Conservation (phyloP, 2,797 vertebrate species). For the Spinus pinus region DNA sequence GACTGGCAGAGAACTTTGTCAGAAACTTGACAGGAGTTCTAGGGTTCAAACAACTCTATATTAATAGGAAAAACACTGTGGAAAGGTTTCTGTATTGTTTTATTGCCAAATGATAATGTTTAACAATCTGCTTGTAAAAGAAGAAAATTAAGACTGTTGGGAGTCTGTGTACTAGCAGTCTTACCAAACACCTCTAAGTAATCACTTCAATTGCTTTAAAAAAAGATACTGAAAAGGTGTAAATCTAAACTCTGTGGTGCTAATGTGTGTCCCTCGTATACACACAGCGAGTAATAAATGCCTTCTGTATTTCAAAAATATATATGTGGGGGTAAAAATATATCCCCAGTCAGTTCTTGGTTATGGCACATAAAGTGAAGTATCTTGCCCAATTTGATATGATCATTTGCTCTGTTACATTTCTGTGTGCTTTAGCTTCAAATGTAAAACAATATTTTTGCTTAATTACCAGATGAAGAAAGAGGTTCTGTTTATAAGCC, state of each 20-base stretch:
- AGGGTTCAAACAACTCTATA: not conserved
- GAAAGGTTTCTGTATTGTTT: not conserved
- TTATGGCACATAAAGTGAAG: not conserved
- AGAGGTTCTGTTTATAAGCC: not conserved
- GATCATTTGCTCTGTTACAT: not conserved
- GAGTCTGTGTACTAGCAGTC: not conserved
- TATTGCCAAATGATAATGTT: not conserved
- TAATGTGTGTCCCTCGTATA: not conserved
- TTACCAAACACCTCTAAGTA: not conserved
- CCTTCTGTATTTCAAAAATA: not conserved
- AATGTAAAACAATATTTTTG: not conserved
- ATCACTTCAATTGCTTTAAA: not conserved
- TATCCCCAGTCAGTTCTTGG: not conserved
- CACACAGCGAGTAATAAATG: not conserved
- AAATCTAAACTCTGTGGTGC: not conserved
- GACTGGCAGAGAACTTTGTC: not conserved
- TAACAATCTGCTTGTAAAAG: not conserved
- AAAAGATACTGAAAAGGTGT: not conserved
- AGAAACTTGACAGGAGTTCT: not conserved
- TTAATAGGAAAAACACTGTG: not conserved
- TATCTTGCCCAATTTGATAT: not conserved
- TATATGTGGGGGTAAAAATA: not conserved
- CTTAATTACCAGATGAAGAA: not conserved
- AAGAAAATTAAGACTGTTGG: not conserved
- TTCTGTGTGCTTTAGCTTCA: slow-evolving; percentile 7